A percentile compares a stretch with the other conserved stretches of the same genome.
phyloP scores from a whole-genome alignment of 2,113 vertebrate species.

The Eulemur rufifrons region DNA sequence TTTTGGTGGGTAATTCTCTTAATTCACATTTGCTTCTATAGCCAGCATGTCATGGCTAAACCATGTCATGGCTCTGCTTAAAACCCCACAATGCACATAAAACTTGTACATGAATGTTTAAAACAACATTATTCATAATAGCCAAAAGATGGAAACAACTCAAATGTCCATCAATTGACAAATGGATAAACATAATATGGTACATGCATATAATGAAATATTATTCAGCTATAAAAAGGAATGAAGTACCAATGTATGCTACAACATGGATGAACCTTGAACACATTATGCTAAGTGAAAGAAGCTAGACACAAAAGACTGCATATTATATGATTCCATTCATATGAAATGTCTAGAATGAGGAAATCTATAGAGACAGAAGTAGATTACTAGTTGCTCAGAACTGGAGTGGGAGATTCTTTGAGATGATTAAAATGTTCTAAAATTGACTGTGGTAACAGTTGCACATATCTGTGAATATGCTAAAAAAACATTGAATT shows the following conservation, averaged over 20 bases:
- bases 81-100: neutral
- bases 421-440: constrained; percentile 16
- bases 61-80: neutral
- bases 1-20: neutral
- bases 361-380: neutral
- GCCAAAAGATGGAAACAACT: neutral
- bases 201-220: neutral
- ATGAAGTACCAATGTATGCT: neutral
- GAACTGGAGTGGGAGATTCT: neutral
- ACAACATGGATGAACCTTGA: neutral
- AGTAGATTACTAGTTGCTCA: neutral
- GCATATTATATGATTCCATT: neutral
- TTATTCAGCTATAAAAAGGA: neutral
- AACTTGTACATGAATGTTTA: neutral
- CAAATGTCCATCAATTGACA: neutral
- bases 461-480: neutral
- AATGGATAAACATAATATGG: neutral
- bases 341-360: neutral
- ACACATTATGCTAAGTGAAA: neutral
- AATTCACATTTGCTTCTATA: constrained; percentile 16
- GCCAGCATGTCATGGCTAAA: neutral
- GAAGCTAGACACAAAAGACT: neutral
- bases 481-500: neutral
- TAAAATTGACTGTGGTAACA: neutral
- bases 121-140: neutral